phyloP scores from a whole-genome alignment of 1,140 invertebrate species.

The Oreohelix idahoensis region DNA sequence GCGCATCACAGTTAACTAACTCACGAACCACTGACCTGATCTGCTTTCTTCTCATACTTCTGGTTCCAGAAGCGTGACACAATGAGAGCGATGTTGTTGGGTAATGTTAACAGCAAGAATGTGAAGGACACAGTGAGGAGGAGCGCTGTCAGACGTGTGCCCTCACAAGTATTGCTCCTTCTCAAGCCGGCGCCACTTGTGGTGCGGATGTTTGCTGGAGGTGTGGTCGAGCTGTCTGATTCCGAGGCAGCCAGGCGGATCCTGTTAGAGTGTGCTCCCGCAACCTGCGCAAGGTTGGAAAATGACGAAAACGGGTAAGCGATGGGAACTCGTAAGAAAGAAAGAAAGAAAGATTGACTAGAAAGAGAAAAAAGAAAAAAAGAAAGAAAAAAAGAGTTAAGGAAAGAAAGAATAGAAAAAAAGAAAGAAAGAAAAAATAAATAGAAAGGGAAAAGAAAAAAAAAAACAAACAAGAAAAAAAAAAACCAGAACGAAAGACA shows the following conservation, averaged over 20 bases:
- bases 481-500: no score
- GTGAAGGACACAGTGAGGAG: constrained; percentile 68
- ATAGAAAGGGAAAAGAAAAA: no score
- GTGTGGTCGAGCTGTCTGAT: constrained; percentile 48
- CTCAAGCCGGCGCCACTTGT: not conserved
- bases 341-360: no score
- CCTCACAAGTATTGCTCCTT: constrained; percentile 46
- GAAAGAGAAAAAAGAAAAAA: no score
- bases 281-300: constrained; percentile 12
- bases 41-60: not conserved
- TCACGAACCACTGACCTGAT: not conserved
- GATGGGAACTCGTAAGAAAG: no score
- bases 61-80: constrained; percentile 56
- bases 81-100: constrained; percentile 69
- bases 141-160: constrained; percentile 68
- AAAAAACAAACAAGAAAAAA: no score
- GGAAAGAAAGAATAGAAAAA: no score
- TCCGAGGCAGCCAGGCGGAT: constrained; percentile 23
- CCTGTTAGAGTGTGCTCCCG: constrained; percentile 11
- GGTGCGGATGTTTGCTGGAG: constrained; percentile 11
- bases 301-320: no score
- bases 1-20: no score
- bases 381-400: no score
- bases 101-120: constrained; percentile 70
- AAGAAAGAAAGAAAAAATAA: no score